Conservation (phyloP, 2,888 invertebrate species). For the Ormia ochracea region DNA sequence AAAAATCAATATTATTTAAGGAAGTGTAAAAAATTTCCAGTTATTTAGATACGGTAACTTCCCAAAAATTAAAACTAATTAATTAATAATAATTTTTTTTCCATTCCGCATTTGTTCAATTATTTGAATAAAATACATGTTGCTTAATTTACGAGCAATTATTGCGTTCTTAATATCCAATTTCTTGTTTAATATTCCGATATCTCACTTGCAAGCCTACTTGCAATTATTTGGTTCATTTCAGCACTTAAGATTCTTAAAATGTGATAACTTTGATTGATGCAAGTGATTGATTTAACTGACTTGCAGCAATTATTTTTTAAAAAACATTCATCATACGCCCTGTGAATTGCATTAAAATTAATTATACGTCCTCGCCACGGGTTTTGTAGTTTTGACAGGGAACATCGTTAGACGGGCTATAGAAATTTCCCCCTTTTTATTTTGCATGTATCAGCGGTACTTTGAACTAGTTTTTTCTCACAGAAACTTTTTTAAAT, state of each 20-base stretch:
- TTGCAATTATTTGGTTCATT: background rate
- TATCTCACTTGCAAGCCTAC: background rate
- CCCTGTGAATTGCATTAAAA: slow-evolving; percentile 5
- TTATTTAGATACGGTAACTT: too few relatives aligned
- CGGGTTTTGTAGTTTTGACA: background rate
- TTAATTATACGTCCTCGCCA: slow-evolving; percentile 19
- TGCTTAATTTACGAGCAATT: too few relatives aligned
- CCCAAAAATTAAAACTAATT: too few relatives aligned
- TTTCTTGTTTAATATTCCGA: background rate
- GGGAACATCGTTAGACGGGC: background rate
- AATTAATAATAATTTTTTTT: too few relatives aligned
- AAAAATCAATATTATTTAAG: too few relatives aligned
- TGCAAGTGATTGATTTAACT: slow-evolving; percentile 22
- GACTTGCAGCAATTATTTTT: background rate
- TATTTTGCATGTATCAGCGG: background rate
- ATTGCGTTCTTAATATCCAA: too few relatives aligned
- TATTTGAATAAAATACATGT: too few relatives aligned
- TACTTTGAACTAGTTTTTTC: background rate
- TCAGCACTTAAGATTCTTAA: background rate
- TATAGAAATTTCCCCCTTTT: background rate
- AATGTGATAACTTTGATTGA: slow-evolving; percentile 3
- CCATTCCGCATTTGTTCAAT: too few relatives aligned
- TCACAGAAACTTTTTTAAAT: background rate
- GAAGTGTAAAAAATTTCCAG: too few relatives aligned
- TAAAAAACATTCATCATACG: slow-evolving; percentile 18